phyloP scores from a whole-genome alignment of 2,888 invertebrate species.

The Rotaria magnacalcarata region DNA sequence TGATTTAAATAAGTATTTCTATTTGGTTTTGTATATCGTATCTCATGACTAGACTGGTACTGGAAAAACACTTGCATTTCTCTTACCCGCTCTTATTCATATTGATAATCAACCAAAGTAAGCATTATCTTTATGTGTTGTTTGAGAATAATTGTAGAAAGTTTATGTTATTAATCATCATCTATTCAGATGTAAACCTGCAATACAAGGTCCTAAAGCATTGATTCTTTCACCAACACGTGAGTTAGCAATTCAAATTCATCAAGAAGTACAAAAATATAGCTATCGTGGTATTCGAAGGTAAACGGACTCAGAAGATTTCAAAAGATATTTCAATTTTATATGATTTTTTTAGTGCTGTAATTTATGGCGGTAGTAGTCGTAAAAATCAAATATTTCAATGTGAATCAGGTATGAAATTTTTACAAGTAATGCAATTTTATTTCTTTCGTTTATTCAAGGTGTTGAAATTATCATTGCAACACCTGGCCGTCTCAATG shows the following conservation, averaged over 20 bases:
- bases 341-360: constrained; percentile 64
- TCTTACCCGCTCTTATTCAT: constrained; percentile 85
- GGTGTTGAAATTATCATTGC: constrained; percentile 90
- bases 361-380: constrained; percentile 84
- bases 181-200: not conserved
- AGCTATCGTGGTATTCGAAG: constrained; percentile 72
- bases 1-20: constrained; percentile 44
- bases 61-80: constrained; percentile 87
- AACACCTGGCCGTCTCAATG: constrained; percentile 84
- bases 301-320: not conserved
- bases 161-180: constrained; percentile 48
- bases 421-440: no score
- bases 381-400: constrained; percentile 73
- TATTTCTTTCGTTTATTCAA: not conserved
- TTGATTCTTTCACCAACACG: constrained; percentile 90
- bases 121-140: constrained; percentile 32
- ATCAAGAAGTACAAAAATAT: constrained; percentile 85
- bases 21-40: constrained; percentile 48
- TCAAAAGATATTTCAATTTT: constrained; percentile 65
- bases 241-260: constrained; percentile 94
- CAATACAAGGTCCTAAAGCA: constrained; percentile 66
- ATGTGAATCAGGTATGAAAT: constrained; percentile 20
- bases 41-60: constrained; percentile 58
- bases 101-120: constrained; percentile 73
- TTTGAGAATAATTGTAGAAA: constrained; percentile 69